Evolutionary conservation across 2,113 vertebrate species (phyloP), one percentile per base, ranked within the genome.

Genomic region (Melanotaenia duboulayi): DNA sequence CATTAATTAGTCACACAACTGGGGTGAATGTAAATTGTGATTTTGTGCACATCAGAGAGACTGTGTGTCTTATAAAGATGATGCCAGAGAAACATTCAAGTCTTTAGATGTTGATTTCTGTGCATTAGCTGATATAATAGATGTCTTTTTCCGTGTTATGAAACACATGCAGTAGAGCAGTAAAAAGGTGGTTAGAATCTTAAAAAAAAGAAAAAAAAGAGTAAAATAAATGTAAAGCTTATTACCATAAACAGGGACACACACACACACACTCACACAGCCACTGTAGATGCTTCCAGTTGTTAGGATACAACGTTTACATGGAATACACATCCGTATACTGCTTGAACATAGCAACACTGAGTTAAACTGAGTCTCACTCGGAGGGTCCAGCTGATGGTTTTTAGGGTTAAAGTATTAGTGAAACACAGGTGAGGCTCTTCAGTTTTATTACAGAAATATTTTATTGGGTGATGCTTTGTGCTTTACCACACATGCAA

Each of bases 221-320:
- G 68, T 17, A 65, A 35, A 50, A 71, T 17, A 28, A 32, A 56
- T 17, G 58, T 32, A 28, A 50, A 56, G 16, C 65, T 50, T 22
- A 24, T 10, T 65, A 62, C 44, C 42, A 54, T 9, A 69, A 35
- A 67, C 9, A 74, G 44, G 65, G 64, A 44, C 32, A 67, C 69
- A 68, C 69, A 72, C 62, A 68, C 69, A 72, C 62, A 59, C 51
- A 22, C 60, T 24, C 78, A 78, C 76, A 81, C 74, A 74, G 51
- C 16, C 76, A 82, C 83, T 84, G 81, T 86, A 88, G 85, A 87
- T 81, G 83, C 83, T 88, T 90, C 79, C 85, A 88, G 85, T 86
- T 84, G 68, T 82, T 89, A 79, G 80, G 85, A 87, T 87, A 46
- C 57, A 68, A 87, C 35, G 88, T 89, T 89, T 89, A 89, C 82